These are phyloP conservation scores for Thymelicus acteon DNA, from an alignment of 2,888 invertebrate genomes.

Conservation along the genomic window DNA sequence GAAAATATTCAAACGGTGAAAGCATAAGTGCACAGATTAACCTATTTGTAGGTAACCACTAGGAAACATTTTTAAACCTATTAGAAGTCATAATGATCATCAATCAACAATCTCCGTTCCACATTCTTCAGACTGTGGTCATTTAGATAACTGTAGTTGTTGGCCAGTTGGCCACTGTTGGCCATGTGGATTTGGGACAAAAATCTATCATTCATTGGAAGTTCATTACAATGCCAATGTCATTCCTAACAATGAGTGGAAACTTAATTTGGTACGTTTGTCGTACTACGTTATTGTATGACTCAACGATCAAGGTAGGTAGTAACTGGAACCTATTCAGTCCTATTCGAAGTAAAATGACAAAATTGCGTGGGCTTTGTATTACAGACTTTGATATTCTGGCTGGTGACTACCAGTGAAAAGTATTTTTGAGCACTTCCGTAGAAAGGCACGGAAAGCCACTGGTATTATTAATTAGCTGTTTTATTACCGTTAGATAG, in stretches of 20 bases:
- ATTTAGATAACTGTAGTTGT: neutral
- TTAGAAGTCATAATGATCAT: neutral
- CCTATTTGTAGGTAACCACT: neutral
- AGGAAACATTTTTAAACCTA: neutral
- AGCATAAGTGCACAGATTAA: neutral
- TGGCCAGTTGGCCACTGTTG: too few relatives aligned
- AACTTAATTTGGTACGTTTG: constrained; percentile 39
- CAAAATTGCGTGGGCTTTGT: constrained; percentile 11
- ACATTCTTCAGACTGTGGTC: neutral
- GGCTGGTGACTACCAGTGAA: too few relatives aligned
- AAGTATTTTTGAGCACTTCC: too few relatives aligned
- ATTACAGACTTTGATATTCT: too few relatives aligned
- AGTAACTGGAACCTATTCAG: constrained; percentile 4
- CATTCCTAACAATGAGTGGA: constrained; percentile 15
- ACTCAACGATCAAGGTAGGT: constrained; percentile 32
- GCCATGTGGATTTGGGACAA: neutral
- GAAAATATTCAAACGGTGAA: too few relatives aligned
- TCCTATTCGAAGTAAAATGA: constrained; percentile 24
- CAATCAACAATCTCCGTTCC: neutral
- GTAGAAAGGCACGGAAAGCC: too few relatives aligned
- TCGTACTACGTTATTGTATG: constrained; percentile 34
- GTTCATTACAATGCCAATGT: constrained; percentile 2
- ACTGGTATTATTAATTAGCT: too few relatives aligned
- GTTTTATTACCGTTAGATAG: too few relatives aligned
- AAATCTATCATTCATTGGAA: neutral